phyloP scores from a whole-genome alignment of 2,797 vertebrate species.

The Gambelia wislizenii region DNA sequence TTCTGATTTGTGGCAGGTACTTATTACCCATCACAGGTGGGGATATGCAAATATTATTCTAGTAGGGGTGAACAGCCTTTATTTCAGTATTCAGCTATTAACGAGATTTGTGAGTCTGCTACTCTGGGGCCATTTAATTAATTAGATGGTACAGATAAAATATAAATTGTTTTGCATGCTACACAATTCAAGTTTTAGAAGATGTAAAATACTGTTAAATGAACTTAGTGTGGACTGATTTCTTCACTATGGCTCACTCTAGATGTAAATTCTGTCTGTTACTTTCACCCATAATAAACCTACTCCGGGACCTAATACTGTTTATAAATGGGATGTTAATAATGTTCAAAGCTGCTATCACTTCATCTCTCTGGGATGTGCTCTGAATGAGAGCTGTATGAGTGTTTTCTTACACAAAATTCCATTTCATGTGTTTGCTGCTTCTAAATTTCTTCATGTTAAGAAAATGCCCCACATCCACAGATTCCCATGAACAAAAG shows the following conservation, averaged over 20 bases:
- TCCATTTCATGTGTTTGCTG: conserved; percentile 31
- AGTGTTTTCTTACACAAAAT: conserved; percentile 46
- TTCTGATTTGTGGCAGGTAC: conserved; percentile 89
- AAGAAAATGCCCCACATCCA: background rate
- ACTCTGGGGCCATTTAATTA: conserved; percentile 88
- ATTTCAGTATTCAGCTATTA: conserved; percentile 86
- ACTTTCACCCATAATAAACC: conserved; percentile 61
- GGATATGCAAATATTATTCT: conserved; percentile 89
- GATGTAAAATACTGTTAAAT: conserved; percentile 76
- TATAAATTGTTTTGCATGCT: conserved; percentile 84
- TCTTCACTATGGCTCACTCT: conserved; percentile 45
- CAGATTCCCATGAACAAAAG: background rate
- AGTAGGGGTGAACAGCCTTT: conserved; percentile 84
- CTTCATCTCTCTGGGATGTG: conserved; percentile 39
- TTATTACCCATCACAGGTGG: conserved; percentile 91
- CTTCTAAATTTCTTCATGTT: background rate
- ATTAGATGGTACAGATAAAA: conserved; percentile 86
- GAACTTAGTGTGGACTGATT: conserved; percentile 71
- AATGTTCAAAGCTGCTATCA: conserved; percentile 59
- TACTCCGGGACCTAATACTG: conserved; percentile 45
- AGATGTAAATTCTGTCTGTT: conserved; percentile 63
- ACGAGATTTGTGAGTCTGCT: conserved; percentile 86
- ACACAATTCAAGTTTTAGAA: conserved; percentile 77
- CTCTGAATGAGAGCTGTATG: conserved; percentile 26
- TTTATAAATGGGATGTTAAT: conserved; percentile 63